These are phyloP conservation scores for Drosophila kikkawai DNA, from an alignment of 1,140 invertebrate species.

Conservation along the genomic window DNA sequence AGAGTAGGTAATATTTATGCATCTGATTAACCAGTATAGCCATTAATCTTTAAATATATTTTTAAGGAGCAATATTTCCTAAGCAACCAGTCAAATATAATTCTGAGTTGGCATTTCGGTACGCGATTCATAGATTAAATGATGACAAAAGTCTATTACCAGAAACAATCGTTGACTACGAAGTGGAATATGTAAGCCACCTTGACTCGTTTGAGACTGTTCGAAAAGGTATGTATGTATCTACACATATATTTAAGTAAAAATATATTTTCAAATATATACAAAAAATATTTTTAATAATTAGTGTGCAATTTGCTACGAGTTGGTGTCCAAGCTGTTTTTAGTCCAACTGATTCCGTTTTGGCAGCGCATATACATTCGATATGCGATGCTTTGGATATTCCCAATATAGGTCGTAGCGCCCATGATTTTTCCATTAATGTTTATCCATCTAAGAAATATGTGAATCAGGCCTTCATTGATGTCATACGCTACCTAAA, in stretches of 20 bases:
- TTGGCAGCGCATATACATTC: slow-evolving; percentile 95
- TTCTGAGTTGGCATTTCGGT: slow-evolving; percentile 94
- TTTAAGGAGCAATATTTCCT: slow-evolving; percentile 92
- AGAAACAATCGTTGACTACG: slow-evolving; percentile 93
- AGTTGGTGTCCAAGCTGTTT: slow-evolving; percentile 93
- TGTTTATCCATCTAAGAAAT: slow-evolving; percentile 93
- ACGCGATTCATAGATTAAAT: slow-evolving; percentile 95
- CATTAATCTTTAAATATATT: not conserved
- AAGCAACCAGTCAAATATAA: slow-evolving; percentile 91
- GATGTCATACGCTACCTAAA: slow-evolving; percentile 95
- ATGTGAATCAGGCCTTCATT: slow-evolving; percentile 93
- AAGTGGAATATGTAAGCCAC: slow-evolving; percentile 94
- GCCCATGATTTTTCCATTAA: slow-evolving; percentile 92
- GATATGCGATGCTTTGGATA: slow-evolving; percentile 91
- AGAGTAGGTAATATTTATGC: slow-evolving; percentile 33
- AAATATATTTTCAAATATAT: not conserved
- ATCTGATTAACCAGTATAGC: not conserved
- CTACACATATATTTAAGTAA: not conserved
- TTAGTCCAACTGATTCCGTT: slow-evolving; percentile 93
- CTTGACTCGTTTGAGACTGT: slow-evolving; percentile 94
- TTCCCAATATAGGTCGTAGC: slow-evolving; percentile 77
- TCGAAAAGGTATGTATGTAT: slow-evolving; percentile 90
- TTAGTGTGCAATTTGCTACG: slow-evolving; percentile 94
- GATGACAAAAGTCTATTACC: slow-evolving; percentile 92
- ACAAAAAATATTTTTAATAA: not conserved